Evolutionary conservation across 2,888 invertebrate species (phyloP).

Genomic region (Drosophila gaucha): DNA sequence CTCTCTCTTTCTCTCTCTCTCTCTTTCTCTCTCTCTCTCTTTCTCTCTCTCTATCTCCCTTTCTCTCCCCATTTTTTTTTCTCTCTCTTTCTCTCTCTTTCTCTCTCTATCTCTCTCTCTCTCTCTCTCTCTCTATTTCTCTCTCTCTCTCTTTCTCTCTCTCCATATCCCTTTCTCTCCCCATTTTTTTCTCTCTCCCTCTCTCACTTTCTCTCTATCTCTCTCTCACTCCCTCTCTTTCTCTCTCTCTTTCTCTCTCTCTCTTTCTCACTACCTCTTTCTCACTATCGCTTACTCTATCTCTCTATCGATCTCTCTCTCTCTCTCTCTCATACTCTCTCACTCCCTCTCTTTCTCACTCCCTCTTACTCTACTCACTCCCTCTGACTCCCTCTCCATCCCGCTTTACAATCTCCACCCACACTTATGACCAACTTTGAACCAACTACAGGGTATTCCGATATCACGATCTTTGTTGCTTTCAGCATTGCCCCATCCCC

Average conservation of each 20-base stretch:
- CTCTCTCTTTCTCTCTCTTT: background rate
- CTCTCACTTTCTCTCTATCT: background rate
- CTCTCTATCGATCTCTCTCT: background rate
- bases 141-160: too few species aligned
- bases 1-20: background rate
- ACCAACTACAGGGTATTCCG: constrained; percentile 26
- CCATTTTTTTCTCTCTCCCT: background rate
- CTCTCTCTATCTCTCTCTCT: background rate
- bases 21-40: background rate
- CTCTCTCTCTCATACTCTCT: background rate
- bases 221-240: background rate
- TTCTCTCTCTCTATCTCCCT: fast-evolving
- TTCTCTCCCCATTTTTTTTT: background rate
- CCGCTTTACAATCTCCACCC: background rate
- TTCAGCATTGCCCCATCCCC: background rate
- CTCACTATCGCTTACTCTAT: background rate
- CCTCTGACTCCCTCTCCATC: too few species aligned
- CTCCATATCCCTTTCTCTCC: too few species aligned
- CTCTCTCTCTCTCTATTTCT: too few species aligned
- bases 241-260: background rate
- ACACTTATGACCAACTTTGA: background rate
- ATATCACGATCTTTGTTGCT: background rate
- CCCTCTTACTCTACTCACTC: background rate
- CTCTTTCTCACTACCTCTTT: background rate
- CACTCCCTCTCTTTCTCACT: background rate